phyloP scores from a whole-genome alignment of 1,140 invertebrate species.

The Nilaparvata lugens region DNA sequence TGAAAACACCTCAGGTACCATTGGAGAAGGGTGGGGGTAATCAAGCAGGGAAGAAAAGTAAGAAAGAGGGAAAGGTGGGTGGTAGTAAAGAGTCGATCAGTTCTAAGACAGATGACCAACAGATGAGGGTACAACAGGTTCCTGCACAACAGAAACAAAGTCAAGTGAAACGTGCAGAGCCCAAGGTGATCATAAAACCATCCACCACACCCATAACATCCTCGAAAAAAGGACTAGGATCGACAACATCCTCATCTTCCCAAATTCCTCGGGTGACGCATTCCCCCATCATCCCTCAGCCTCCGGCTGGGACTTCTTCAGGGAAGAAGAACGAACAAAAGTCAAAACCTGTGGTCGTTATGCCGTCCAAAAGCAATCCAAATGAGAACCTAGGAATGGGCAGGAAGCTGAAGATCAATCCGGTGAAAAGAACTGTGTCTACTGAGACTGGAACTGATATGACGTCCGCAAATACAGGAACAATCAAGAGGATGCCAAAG shows the following conservation, averaged over 20 bases:
- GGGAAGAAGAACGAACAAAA: not conserved
- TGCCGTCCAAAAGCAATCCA: conserved; percentile 11
- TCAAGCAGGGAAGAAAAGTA: not conserved
- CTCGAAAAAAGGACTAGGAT: conserved; percentile 30
- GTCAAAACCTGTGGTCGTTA: no score
- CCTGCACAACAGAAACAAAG: conserved; percentile 9
- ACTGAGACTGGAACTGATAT: conserved; percentile 15
- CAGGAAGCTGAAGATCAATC: conserved; percentile 22
- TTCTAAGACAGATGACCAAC: not conserved
- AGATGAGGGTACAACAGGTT: not conserved
- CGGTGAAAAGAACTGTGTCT: conserved; percentile 19
- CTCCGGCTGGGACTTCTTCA: not conserved
- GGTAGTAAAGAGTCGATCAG: conserved; percentile 4
- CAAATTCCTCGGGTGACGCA: conserved; percentile 21
- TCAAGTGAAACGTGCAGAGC: conserved; percentile 30
- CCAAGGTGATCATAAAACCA: conserved; percentile 42
- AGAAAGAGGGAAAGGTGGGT: not conserved
- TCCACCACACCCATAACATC: conserved; percentile 38
- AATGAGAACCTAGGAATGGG: conserved; percentile 24
- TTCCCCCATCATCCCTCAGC: conserved; percentile 29
- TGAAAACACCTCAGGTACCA: not conserved
- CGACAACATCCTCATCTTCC: conserved; percentile 25
- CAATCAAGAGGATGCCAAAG: conserved; percentile 13
- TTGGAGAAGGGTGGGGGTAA: no score
- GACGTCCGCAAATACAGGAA: conserved; percentile 7